A percentile compares a stretch with the other conserved stretches of the same genome.
phyloP scores from a whole-genome alignment of 2,113 vertebrate species.

The Dasyprocta punctata region DNA sequence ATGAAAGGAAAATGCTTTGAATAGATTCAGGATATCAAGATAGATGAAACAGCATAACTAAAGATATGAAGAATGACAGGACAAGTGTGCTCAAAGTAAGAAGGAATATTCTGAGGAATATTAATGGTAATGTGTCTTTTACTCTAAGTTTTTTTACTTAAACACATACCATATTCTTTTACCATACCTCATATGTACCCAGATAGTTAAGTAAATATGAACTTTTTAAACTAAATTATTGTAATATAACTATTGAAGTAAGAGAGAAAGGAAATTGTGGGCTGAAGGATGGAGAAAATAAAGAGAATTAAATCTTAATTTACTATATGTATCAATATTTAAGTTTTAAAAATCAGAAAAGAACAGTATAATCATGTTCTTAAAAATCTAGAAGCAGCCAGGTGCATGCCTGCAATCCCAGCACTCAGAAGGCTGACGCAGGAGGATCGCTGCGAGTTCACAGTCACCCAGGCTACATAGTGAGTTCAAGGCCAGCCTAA shows the following conservation, averaged over 20 bases:
- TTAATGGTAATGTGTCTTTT: not conserved
- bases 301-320: not conserved
- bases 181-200: not conserved
- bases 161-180: not conserved
- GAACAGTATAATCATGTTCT: not conserved
- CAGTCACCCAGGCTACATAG: not conserved
- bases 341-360: not conserved
- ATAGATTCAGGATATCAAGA: not conserved
- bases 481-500: not conserved
- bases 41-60: not conserved
- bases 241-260: not conserved
- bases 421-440: not conserved
- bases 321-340: not conserved
- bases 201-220: not conserved
- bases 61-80: not conserved
- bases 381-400: not conserved
- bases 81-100: not conserved
- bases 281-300: not conserved
- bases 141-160: not conserved
- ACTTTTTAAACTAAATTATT: not conserved
- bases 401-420: not conserved
- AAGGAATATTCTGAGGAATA: not conserved
- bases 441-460: not conserved
- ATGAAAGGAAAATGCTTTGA: not conserved
- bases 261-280: not conserved